A percentile compares a stretch with the other conserved stretches of the same genome.
phyloP scores from a whole-genome alignment of 2,113 vertebrate species.

The Oryzias woworae region DNA sequence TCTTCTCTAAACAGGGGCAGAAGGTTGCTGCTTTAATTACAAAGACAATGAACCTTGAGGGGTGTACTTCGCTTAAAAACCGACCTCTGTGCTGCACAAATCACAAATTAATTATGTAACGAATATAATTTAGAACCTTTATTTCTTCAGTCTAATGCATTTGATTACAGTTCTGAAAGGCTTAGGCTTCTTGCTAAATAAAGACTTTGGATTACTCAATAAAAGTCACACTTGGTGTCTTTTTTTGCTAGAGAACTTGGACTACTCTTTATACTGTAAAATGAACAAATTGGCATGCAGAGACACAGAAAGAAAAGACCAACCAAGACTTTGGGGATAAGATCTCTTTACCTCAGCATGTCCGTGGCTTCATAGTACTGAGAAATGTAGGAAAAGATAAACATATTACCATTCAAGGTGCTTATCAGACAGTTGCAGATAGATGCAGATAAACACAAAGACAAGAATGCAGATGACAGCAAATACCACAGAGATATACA shows the following conservation, averaged over 20 bases:
- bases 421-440: constrained; percentile 33
- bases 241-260: not conserved
- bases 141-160: not conserved
- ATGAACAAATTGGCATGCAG: not conserved
- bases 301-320: constrained; percentile 4
- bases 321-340: constrained; percentile 4
- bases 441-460: constrained; percentile 1
- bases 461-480: constrained; percentile 11
- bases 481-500: constrained; percentile 8
- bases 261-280: not conserved
- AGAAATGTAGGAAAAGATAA: not conserved
- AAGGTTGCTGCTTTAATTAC: constrained; percentile 42
- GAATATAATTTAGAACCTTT: constrained; percentile 32
- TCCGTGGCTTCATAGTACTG: not conserved
- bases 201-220: not conserved
- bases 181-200: constrained; percentile 5
- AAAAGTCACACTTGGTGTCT: not conserved
- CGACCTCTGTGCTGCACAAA: constrained; percentile 33
- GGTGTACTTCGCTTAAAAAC: constrained; percentile 13
- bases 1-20: constrained; percentile 11
- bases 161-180: constrained; percentile 14
- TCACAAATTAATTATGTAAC: constrained; percentile 42
- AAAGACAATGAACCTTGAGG: constrained; percentile 25
- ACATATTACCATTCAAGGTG: not conserved
- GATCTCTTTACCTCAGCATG: not conserved